These are phyloP conservation scores for Microplitis manilae DNA, from an alignment of 2,888 invertebrate species.

Conservation along the genomic window DNA sequence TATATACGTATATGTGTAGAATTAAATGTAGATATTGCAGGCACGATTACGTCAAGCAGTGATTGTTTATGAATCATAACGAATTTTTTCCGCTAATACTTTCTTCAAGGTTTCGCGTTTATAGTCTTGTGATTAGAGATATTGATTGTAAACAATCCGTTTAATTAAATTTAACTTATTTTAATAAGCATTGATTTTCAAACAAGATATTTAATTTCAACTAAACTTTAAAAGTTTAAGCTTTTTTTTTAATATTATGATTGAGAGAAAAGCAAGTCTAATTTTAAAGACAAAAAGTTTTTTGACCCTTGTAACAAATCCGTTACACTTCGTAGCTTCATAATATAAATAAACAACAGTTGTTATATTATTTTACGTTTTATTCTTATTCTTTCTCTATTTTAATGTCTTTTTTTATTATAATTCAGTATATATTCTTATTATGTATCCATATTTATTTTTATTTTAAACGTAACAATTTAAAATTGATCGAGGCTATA, in stretches of 20 bases:
- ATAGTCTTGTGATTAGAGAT: background rate
- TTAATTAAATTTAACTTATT: background rate
- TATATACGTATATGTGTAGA: background rate
- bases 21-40: conserved; percentile 44
- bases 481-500: conserved; percentile 1
- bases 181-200: background rate
- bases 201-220: background rate
- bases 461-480: background rate
- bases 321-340: background rate
- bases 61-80: conserved; percentile 58
- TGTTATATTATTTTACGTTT: background rate
- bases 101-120: conserved; percentile 54
- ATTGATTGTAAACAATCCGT: background rate
- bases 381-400: background rate
- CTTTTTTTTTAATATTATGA: background rate
- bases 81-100: conserved; percentile 37
- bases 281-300: background rate
- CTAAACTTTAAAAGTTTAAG: background rate
- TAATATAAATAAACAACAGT: background rate
- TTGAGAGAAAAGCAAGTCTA: background rate
- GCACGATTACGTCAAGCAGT: conserved; percentile 51
- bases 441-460: too few species aligned
- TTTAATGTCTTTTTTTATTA: too few species aligned
- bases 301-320: background rate
- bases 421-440: too few species aligned